Conservation (phyloP, 1,140 invertebrate genomes). For the Trachymyrmex cornetzi region DNA sequence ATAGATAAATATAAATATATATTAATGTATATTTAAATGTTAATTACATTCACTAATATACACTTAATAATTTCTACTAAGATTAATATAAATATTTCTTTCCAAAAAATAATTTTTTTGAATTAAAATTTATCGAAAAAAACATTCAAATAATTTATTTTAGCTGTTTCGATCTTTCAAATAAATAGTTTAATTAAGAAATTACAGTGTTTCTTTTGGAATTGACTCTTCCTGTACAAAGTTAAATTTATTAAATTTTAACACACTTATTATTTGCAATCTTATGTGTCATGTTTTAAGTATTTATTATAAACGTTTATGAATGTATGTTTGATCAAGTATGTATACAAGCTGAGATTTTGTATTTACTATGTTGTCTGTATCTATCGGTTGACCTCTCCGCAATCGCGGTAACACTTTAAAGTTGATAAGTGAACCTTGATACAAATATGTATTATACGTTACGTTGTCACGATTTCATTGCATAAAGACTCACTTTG, state of each 20-base stretch:
- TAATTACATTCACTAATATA: not conserved
- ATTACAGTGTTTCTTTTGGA: not conserved
- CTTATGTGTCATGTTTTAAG: not conserved
- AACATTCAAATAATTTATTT: not conserved
- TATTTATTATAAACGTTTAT: not conserved
- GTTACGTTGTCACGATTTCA: not conserved
- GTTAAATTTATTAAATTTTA: not conserved
- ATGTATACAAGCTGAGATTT: not conserved
- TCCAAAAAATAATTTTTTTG: not conserved
- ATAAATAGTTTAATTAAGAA: not conserved
- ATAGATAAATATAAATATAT: not conserved
- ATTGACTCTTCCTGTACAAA: not conserved
- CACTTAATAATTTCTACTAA: not conserved
- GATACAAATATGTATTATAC: not conserved
- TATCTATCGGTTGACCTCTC: conserved; percentile 24
- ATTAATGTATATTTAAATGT: not conserved
- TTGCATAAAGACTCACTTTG: not conserved
- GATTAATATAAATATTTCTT: not conserved
- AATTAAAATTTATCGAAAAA: not conserved
- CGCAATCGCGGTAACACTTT: not conserved
- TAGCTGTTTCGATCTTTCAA: not conserved
- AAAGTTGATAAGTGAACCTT: not conserved
- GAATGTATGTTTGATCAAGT: not conserved
- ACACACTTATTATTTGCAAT: not conserved
- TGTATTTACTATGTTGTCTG: not conserved